Evolutionary conservation across 2,888 invertebrate species (phyloP), one percentile per base, ranked within the genome.

Genomic region (Ophioninae sp.): DNA sequence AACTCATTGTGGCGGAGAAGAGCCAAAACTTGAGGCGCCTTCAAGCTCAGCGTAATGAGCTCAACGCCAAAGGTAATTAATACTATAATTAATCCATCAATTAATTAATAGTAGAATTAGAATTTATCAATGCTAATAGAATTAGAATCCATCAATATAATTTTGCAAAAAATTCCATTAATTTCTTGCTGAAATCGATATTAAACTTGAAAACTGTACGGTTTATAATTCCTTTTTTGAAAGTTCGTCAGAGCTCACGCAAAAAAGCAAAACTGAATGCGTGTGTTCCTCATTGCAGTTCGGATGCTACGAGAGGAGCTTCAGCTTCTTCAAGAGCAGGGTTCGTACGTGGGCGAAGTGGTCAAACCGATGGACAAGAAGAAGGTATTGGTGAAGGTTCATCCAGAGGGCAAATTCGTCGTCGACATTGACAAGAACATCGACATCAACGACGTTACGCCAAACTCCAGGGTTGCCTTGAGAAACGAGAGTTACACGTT

Each of bases 301-400:
- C 96, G 99, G 51, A 98, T 99, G 98, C 93, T 99, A 84, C 96
- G 99, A 9, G 99, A 99, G 92, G 99, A 99, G 92, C 94, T 99
- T 0, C 99, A 99, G 93, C 95, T 99, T 39, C 94, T 99, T 13
- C 97, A 97, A 93, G 99, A 99, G 91, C 99, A 99, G 93, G 99
- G 99, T 17, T 99, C 99, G 22, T 99, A 99, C 94, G 99, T 99
- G 2, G 99, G 99, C 10, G 99, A 99, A 94, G 99, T 99, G 6
- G 99, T 99, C 0, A 99, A 99, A 92, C 99, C 99, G 0, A 99
- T 99, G 99, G 99, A 99, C 93, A 99, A 99, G 93, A 99, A 99
- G 94, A 99, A 99, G 93, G 99, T 99, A 0, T 95, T 99, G 0
- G 99, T 99, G 0, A 99, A 99, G 94, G 99, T 99, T 0, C 99